A percentile compares a stretch with the other conserved stretches of the same genome.
These are phyloP conservation scores for Scrobipalpa atriplicella DNA, from an alignment of 2,888 invertebrate species.

Conservation along the genomic window DNA sequence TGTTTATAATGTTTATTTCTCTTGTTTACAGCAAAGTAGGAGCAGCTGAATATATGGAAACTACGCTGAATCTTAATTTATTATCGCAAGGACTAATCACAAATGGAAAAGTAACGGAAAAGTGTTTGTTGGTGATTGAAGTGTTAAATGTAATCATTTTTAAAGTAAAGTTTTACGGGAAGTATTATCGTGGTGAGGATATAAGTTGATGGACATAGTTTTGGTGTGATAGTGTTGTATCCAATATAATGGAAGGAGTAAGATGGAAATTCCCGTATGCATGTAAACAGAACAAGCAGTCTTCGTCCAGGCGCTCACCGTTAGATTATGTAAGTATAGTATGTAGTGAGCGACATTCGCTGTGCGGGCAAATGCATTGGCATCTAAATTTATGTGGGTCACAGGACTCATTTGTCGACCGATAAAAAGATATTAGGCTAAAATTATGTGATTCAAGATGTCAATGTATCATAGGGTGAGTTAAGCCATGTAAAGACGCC, in stretches of 20 bases:
- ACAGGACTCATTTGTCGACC: slow-evolving; percentile 53
- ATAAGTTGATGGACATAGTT: slow-evolving; percentile 71
- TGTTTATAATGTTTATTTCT: slow-evolving; percentile 28
- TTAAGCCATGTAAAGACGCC: slow-evolving; percentile 47
- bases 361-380: slow-evolving; percentile 51
- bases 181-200: slow-evolving; percentile 60
- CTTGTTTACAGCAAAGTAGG: slow-evolving; percentile 73
- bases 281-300: slow-evolving; percentile 55
- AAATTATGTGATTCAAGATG: slow-evolving; percentile 58
- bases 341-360: slow-evolving; percentile 50
- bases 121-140: slow-evolving; percentile 72
- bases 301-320: slow-evolving; percentile 61
- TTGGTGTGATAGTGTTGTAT: slow-evolving; percentile 82
- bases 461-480: slow-evolving; percentile 51
- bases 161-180: slow-evolving; percentile 62
- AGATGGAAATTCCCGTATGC: slow-evolving; percentile 72
- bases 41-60: slow-evolving; percentile 51
- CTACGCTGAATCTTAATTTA: slow-evolving; percentile 78
- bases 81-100: slow-evolving; percentile 77
- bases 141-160: slow-evolving; percentile 67
- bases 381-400: slow-evolving; percentile 61
- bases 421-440: slow-evolving; percentile 58
- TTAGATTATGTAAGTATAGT: slow-evolving; percentile 64
- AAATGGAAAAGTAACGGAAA: slow-evolving; percentile 75
- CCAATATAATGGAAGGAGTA: slow-evolving; percentile 77